Conservation (phyloP, 2,113 vertebrate genomes). For the Aegithalos caudatus region DNA sequence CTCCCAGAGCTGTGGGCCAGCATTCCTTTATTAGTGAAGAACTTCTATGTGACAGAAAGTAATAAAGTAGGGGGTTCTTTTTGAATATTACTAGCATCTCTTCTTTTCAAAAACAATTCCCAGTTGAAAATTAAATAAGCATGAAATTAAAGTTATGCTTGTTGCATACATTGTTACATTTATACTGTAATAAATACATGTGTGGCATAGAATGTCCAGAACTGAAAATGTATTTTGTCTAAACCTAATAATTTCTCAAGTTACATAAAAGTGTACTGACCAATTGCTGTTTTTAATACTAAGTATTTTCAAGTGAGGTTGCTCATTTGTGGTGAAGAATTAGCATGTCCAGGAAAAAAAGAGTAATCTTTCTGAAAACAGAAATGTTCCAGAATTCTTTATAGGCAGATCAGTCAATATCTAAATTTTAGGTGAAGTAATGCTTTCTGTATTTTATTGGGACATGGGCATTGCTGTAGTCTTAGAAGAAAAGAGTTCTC, state of each 20-base stretch:
- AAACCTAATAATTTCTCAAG: neutral
- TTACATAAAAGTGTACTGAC: neutral
- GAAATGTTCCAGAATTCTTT: neutral
- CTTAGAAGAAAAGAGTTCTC: neutral
- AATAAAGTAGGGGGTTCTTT: neutral
- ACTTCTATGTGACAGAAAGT: accelerated
- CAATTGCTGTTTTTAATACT: neutral
- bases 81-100: neutral
- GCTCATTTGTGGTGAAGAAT: neutral
- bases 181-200: neutral
- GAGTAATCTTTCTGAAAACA: neutral
- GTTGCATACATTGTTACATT: neutral
- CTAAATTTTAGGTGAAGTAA: neutral
- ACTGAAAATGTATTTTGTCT: neutral
- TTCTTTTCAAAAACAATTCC: neutral
- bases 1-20: neutral
- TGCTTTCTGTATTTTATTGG: neutral
- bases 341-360: neutral
- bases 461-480: neutral
- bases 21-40: neutral
- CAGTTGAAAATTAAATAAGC: neutral
- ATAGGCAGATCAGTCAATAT: neutral
- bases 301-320: neutral
- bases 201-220: neutral
- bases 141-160: neutral